Percentiles rank a stretch among this genome's conserved stretches.
Conservation (phyloP, 2,888 invertebrate species). For the Cabera pusaria region DNA sequence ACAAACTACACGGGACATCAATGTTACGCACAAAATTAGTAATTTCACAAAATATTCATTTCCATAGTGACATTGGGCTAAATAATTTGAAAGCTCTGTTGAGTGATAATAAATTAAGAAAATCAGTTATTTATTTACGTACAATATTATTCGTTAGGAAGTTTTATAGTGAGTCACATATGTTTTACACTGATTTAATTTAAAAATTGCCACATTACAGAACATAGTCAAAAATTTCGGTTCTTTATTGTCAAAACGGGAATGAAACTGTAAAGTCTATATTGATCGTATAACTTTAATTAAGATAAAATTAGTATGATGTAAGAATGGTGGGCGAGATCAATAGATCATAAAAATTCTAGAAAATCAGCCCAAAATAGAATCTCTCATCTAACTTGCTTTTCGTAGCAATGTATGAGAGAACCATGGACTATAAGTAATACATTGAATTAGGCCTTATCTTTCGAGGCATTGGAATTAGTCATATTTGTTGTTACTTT, state of each 20-base stretch:
- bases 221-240: no score
- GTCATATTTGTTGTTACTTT: constrained; percentile 63
- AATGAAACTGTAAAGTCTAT: constrained; percentile 9
- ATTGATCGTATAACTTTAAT: constrained; percentile 25
- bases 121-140: no score
- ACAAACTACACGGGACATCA: constrained; percentile 41
- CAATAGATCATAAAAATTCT: constrained; percentile 68
- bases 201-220: not conserved
- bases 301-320: constrained; percentile 34
- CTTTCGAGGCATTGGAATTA: constrained; percentile 44
- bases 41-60: constrained; percentile 34
- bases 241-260: no score
- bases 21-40: constrained; percentile 43
- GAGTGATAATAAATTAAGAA: no score
- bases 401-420: constrained; percentile 65
- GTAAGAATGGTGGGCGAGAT: constrained; percentile 53
- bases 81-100: no score
- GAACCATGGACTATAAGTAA: constrained; percentile 40
- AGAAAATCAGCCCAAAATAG: constrained; percentile 49
- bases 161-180: no score
- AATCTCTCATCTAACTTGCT: constrained; percentile 67
- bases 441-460: constrained; percentile 38
- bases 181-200: no score
- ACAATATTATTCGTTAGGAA: no score
- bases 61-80: no score